Conservation (phyloP, 1,140 invertebrate genomes). For the Epicauta chinensis region DNA sequence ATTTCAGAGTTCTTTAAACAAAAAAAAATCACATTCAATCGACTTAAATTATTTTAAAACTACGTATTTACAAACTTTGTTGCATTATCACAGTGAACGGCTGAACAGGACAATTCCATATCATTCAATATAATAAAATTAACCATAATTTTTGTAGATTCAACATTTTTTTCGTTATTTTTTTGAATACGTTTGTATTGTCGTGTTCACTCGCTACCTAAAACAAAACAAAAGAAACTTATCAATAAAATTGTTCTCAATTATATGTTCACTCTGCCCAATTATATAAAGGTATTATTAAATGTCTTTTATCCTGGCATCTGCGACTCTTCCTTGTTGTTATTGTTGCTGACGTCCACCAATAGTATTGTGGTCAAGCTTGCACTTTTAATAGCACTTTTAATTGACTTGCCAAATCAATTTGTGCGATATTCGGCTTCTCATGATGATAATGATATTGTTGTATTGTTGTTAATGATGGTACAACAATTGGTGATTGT, state of each 20-base stretch:
- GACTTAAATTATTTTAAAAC: slow-evolving; percentile 32
- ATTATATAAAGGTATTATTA: slow-evolving; percentile 28
- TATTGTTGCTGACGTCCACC: background rate
- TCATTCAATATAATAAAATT: background rate
- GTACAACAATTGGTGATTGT: background rate
- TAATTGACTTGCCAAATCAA: slow-evolving; percentile 44
- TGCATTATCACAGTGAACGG: slow-evolving; percentile 38
- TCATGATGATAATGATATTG: slow-evolving; percentile 26
- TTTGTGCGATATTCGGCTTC: background rate
- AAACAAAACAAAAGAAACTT: background rate
- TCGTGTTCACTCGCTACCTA: slow-evolving; percentile 42
- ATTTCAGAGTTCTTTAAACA: slow-evolving; percentile 34
- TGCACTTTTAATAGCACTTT: slow-evolving; percentile 49
- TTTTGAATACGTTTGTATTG: slow-evolving; percentile 26
- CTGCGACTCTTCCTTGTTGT: slow-evolving; percentile 1
- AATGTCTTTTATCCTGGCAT: slow-evolving; percentile 23
- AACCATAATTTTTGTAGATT: background rate
- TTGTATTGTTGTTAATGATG: slow-evolving; percentile 5
- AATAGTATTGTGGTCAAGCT: slow-evolving; percentile 39
- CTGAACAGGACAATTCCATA: slow-evolving; percentile 38
- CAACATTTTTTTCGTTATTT: background rate
- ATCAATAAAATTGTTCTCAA: slow-evolving; percentile 1
- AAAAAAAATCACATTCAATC: slow-evolving; percentile 39
- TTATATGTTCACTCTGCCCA: slow-evolving; percentile 30
- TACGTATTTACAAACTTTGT: slow-evolving; percentile 25